phyloP scores from a whole-genome alignment of 2,113 vertebrate species.

The Ciconia boyciana region DNA sequence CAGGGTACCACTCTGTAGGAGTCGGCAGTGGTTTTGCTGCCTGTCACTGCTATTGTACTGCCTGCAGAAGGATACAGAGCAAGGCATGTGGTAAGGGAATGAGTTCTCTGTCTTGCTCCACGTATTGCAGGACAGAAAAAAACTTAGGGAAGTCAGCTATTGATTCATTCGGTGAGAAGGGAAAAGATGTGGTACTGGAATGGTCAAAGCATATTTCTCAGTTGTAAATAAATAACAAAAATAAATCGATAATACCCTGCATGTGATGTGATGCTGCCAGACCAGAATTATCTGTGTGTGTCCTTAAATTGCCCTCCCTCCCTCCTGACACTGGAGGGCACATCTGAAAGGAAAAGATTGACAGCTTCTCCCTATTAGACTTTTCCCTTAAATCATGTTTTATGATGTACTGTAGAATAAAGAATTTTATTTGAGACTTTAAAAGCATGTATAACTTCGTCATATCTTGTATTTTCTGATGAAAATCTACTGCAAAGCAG shows the following conservation, averaged over 20 bases:
- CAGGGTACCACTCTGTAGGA: background rate
- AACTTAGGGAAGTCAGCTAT: background rate
- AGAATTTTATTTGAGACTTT: background rate
- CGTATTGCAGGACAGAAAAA: background rate
- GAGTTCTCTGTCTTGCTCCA: background rate
- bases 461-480: background rate
- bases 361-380: background rate
- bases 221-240: slow-evolving; percentile 17
- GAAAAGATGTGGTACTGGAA: background rate
- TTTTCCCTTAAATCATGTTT: background rate
- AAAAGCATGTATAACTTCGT: background rate
- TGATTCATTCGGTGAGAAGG: background rate
- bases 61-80: background rate
- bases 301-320: background rate
- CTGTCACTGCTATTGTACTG: slow-evolving; percentile 16
- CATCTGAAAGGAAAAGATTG: background rate
- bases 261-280: background rate
- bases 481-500: background rate
- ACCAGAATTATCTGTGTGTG: background rate
- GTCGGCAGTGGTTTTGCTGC: background rate
- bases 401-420: background rate
- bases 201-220: background rate
- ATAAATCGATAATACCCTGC: background rate
- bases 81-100: background rate
- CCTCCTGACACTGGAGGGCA: background rate